phyloP scores from a whole-genome alignment of 1,140 invertebrate species.

The Stenopsyche tienmushanensis region DNA sequence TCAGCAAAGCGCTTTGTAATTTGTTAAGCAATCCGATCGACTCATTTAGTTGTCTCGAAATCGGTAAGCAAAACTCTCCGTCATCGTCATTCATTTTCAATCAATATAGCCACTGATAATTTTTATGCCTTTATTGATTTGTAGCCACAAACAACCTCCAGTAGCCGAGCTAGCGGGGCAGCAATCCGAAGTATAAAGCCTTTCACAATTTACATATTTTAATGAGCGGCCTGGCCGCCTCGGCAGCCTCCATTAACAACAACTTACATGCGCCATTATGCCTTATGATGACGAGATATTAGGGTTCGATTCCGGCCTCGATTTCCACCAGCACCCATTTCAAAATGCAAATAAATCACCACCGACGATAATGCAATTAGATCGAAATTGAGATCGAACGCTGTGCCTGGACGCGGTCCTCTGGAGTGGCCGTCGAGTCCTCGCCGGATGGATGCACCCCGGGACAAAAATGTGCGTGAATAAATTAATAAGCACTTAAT shows the following conservation, averaged over 20 bases:
- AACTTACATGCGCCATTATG: constrained; percentile 35
- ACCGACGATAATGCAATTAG: background rate
- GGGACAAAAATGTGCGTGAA: background rate
- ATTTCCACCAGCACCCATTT: background rate
- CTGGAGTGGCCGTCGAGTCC: background rate
- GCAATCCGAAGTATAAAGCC: background rate
- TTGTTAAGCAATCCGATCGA: too few relatives aligned
- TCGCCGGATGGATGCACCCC: background rate
- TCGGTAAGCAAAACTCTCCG: too few relatives aligned
- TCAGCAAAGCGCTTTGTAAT: too few relatives aligned
- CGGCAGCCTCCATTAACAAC: constrained; percentile 29
- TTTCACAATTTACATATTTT: constrained; percentile 41
- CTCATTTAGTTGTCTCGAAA: too few relatives aligned
- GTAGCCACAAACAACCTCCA: too few relatives aligned
- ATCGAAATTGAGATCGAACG: background rate
- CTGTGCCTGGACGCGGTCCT: too few relatives aligned
- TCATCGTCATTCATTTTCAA: too few relatives aligned
- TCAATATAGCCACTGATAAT: background rate
- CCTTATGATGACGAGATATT: constrained; percentile 34
- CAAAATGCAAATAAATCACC: constrained; percentile 6
- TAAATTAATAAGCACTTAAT: constrained; percentile 22
- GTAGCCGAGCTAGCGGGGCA: background rate
- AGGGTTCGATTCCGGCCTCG: background rate
- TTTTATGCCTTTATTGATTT: constrained; percentile 13
- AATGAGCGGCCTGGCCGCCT: constrained; percentile 34